Evolutionary conservation across 2,113 vertebrate genomes (phyloP).

Genomic region (Xiphophorus maculatus): DNA sequence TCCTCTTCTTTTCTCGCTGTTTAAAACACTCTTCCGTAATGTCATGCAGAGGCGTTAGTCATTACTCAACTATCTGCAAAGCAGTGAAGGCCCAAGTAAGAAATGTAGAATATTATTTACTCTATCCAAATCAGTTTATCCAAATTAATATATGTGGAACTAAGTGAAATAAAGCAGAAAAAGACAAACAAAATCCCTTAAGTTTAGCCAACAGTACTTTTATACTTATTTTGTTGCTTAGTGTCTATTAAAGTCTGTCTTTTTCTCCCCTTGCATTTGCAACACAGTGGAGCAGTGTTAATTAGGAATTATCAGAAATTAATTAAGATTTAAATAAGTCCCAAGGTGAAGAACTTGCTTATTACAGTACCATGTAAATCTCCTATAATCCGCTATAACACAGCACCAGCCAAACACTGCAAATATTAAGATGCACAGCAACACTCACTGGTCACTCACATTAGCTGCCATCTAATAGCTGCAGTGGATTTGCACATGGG

Average conservation of each 20-base stretch:
- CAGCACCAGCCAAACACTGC: slow-evolving; percentile 51
- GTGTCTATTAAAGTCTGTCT: not conserved
- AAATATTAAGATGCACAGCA: slow-evolving; percentile 15
- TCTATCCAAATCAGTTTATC: slow-evolving; percentile 14
- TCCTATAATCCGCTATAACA: slow-evolving; percentile 69
- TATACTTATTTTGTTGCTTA: not conserved
- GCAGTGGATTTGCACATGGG: not conserved
- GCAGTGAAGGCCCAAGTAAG: slow-evolving; percentile 2
- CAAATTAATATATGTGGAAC: slow-evolving; percentile 31
- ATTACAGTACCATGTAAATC: slow-evolving; percentile 76
- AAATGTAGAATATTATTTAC: not conserved
- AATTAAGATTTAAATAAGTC: slow-evolving; percentile 78
- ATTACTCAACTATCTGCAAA: slow-evolving; percentile 45
- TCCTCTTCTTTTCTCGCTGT: slow-evolving; percentile 36
- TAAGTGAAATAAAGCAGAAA: slow-evolving; percentile 17
- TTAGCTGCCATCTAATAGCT: not conserved
- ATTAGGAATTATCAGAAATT: slow-evolving; percentile 79
- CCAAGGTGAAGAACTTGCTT: slow-evolving; percentile 74
- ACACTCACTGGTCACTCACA: not conserved
- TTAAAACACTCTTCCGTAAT: slow-evolving; percentile 57
- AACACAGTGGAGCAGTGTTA: slow-evolving; percentile 47
- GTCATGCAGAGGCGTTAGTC: slow-evolving; percentile 52
- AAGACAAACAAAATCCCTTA: not conserved
- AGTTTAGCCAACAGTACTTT: not conserved
- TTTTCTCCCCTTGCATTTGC: not conserved